Conservation (phyloP, 2,888 invertebrate species). For the Ophonus ardosiacus region DNA sequence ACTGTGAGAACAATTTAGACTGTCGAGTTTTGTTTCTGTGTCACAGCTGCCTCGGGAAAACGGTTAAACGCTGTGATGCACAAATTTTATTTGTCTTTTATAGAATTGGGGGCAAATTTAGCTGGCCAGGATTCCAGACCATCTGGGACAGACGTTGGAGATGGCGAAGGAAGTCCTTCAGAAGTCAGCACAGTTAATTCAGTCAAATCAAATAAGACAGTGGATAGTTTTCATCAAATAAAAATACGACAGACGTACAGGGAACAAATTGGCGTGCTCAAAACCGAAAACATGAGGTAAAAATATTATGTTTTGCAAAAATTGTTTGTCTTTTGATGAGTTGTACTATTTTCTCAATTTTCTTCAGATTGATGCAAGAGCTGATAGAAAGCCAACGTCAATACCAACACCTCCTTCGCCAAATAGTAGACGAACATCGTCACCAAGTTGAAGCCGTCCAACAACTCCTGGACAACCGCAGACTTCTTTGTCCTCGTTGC, state of each 20-base stretch:
- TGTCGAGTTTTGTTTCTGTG: no score
- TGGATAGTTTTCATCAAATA: slow-evolving; percentile 73
- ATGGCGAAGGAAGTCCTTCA: slow-evolving; percentile 80
- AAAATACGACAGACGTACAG: slow-evolving; percentile 74
- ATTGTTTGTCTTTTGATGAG: not conserved
- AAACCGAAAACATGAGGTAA: slow-evolving; percentile 75
- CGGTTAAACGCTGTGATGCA: no score
- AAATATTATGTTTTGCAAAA: no score
- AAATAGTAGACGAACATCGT: slow-evolving; percentile 84
- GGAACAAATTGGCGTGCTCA: slow-evolving; percentile 75
- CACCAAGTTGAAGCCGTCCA: slow-evolving; percentile 80
- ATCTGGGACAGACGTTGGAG: slow-evolving; percentile 71
- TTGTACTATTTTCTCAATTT: not conserved
- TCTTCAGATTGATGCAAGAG: slow-evolving; percentile 83
- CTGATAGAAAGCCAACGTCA: slow-evolving; percentile 86
- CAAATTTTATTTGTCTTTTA: slow-evolving; percentile 16
- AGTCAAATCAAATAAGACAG: slow-evolving; percentile 79
- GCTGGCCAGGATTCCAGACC: slow-evolving; percentile 81
- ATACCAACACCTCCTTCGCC: slow-evolving; percentile 84
- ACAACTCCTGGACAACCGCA: slow-evolving; percentile 67
- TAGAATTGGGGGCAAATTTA: slow-evolving; percentile 92
- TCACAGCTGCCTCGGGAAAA: no score
- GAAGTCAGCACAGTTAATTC: slow-evolving; percentile 82
- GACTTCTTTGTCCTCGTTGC: slow-evolving; percentile 55
- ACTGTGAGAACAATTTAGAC: no score